Percentiles rank a stretch among this genome's conserved stretches.
These are phyloP conservation scores for Sebastes matsubarae DNA, from an alignment of 2,797 vertebrate genomes.

Conservation along the genomic window DNA sequence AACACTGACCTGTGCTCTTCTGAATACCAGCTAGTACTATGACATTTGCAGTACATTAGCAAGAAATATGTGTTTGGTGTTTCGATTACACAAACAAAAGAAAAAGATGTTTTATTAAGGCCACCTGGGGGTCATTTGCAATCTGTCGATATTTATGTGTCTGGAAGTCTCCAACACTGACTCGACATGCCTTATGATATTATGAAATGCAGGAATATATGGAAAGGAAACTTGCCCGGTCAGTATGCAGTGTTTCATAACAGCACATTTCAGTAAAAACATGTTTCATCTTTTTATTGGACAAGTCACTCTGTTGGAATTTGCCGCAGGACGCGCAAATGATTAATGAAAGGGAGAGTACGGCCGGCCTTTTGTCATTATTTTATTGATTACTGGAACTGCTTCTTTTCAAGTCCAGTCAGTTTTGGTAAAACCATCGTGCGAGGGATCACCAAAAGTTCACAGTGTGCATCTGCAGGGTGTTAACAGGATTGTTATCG, in stretches of 20 bases:
- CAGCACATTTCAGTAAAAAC: not conserved
- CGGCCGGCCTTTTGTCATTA: not conserved
- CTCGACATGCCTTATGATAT: not conserved
- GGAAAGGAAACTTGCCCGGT: not conserved
- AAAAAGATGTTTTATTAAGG: not conserved
- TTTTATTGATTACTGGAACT: constrained; percentile 70
- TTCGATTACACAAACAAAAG: not conserved
- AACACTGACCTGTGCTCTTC: not conserved
- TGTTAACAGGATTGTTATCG: not conserved
- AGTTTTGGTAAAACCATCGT: constrained; percentile 1
- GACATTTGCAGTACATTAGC: not conserved
- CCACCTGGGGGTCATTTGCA: not conserved
- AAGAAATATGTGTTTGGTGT: not conserved
- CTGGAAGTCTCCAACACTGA: not conserved
- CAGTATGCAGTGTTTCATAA: constrained; percentile 42
- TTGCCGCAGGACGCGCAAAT: constrained; percentile 54
- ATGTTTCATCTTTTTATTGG: constrained; percentile 52
- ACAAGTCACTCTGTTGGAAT: constrained; percentile 60
- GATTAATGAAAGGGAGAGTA: constrained; percentile 37
- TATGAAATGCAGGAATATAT: not conserved
- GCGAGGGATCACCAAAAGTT: constrained; percentile 23
- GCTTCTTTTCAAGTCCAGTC: constrained; percentile 19
- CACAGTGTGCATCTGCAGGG: constrained; percentile 8
- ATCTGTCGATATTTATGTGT: not conserved
- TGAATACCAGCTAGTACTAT: not conserved